Conservation (phyloP, 2,888 invertebrate genomes). For the Drepana falcataria region DNA sequence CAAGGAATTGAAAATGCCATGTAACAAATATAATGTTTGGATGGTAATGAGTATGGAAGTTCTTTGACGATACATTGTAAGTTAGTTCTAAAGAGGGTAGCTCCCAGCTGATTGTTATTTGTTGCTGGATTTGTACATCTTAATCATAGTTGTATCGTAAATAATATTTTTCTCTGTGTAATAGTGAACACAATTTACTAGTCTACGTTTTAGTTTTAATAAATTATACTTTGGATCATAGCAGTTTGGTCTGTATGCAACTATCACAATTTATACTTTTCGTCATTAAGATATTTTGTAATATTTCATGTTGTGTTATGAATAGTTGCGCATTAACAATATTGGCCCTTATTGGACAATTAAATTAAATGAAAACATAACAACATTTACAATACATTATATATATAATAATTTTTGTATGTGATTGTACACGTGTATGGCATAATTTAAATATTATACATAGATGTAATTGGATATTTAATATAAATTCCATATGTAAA, state of each 20-base stretch:
- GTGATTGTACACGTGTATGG: conserved; percentile 1
- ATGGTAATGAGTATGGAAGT: too few relatives aligned
- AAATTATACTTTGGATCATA: conserved; percentile 60
- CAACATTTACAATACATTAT: neutral
- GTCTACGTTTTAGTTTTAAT: conserved; percentile 57
- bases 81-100: conserved; percentile 34
- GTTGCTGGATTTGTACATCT: conserved; percentile 36
- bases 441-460: neutral
- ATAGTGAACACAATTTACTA: conserved; percentile 65
- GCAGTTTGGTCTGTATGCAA: conserved; percentile 24
- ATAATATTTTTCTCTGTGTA: conserved; percentile 22
- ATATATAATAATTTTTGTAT: neutral
- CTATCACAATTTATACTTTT: neutral
- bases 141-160: conserved; percentile 16
- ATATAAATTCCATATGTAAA: conserved; percentile 11
- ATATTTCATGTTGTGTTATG: neutral
- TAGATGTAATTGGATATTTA: conserved; percentile 9
- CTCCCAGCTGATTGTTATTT: conserved; percentile 43
- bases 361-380: too few relatives aligned
- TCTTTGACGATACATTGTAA: conserved; percentile 7
- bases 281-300: neutral
- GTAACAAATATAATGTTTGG: too few relatives aligned
- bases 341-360: neutral
- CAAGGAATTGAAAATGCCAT: too few relatives aligned
- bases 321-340: neutral